Conservation (phyloP, 2,888 invertebrate genomes). For the Thymelicus sylvestris region DNA sequence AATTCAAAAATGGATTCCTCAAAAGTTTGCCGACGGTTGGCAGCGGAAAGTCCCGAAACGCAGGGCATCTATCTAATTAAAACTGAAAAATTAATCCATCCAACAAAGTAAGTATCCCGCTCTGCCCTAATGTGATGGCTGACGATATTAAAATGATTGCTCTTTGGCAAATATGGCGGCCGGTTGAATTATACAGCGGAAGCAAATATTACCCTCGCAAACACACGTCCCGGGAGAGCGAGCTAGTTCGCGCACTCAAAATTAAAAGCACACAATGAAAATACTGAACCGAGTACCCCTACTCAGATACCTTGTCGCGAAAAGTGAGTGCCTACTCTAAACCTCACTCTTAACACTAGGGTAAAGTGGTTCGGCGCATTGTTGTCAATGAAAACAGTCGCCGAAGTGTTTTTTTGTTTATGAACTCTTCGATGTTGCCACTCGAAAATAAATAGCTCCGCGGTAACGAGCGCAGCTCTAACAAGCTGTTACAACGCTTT, state of each 20-base stretch:
- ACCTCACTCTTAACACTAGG: slow-evolving; percentile 77
- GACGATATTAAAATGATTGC: slow-evolving; percentile 87
- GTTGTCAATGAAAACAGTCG: slow-evolving; percentile 83
- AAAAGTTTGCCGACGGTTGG: slow-evolving; percentile 32
- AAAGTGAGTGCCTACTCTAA: slow-evolving; percentile 79
- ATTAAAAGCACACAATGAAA: slow-evolving; percentile 87
- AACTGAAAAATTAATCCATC: slow-evolving; percentile 77
- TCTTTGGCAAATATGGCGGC: slow-evolving; percentile 87
- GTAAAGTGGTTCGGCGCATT: slow-evolving; percentile 67
- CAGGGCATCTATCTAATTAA: slow-evolving; percentile 55
- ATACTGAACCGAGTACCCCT: slow-evolving; percentile 79
- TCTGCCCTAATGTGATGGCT: slow-evolving; percentile 81
- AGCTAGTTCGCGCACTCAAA: slow-evolving; percentile 87
- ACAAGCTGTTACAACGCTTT: slow-evolving; percentile 78
- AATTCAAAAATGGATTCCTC: slow-evolving; percentile 32
- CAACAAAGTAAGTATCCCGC: slow-evolving; percentile 72
- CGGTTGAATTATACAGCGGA: slow-evolving; percentile 86
- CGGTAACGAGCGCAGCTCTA: slow-evolving; percentile 78
- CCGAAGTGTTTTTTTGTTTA: slow-evolving; percentile 83
- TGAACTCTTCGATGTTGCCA: slow-evolving; percentile 81
- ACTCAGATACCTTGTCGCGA: slow-evolving; percentile 81
- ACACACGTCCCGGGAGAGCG: slow-evolving; percentile 84
- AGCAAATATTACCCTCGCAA: slow-evolving; percentile 86
- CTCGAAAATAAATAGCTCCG: slow-evolving; percentile 80
- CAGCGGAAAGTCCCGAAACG: slow-evolving; percentile 35